phyloP scores from a whole-genome alignment of 1,140 invertebrate genomes.

The Lucilia sericata region DNA sequence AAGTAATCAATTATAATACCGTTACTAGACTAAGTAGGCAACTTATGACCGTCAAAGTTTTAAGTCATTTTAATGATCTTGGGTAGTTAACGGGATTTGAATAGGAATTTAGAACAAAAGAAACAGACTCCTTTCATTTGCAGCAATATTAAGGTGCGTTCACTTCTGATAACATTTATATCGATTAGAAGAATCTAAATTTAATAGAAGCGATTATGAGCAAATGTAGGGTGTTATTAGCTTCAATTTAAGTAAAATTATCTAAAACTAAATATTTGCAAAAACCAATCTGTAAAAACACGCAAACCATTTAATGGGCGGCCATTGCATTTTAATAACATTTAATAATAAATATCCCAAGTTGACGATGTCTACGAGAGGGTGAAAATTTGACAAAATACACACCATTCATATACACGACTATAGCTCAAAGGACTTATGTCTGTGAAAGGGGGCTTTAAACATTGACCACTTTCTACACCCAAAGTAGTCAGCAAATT shows the following conservation, averaged over 20 bases:
- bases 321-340: conserved; percentile 38
- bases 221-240: too few species aligned
- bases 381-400: conserved; percentile 47
- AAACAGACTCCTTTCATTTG: too few species aligned
- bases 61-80: too few species aligned
- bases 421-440: not conserved
- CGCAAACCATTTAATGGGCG: not conserved
- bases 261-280: not conserved
- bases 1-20: not conserved
- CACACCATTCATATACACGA: not conserved
- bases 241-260: too few species aligned
- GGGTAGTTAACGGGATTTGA: too few species aligned
- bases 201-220: too few species aligned
- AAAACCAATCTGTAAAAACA: not conserved
- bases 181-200: too few species aligned
- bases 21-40: too few species aligned
- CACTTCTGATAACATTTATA: too few species aligned
- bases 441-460: not conserved
- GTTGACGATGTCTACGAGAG: conserved; percentile 37
- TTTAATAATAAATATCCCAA: conserved; percentile 27
- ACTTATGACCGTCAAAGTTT: too few species aligned
- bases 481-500: not conserved
- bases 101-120: too few species aligned
- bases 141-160: too few species aligned
- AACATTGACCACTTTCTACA: not conserved